phyloP scores from a whole-genome alignment of 2,797 vertebrate genomes.

The Sebastes matsubarae region DNA sequence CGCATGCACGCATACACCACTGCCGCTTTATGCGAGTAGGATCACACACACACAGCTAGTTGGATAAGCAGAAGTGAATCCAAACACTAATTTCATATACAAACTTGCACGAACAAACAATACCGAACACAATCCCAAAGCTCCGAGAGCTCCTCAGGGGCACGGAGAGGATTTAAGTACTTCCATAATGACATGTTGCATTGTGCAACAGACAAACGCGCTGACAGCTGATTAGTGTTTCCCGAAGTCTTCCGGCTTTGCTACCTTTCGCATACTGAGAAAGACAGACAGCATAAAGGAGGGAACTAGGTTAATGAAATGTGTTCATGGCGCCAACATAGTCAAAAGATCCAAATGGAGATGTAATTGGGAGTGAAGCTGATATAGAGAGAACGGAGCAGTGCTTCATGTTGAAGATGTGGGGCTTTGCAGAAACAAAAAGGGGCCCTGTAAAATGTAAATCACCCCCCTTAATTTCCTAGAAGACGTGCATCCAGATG shows the following conservation, averaged over 20 bases:
- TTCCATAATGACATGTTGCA: constrained; percentile 47
- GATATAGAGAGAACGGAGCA: constrained; percentile 16
- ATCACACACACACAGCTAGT: constrained; percentile 24
- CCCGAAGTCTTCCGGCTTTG: not conserved
- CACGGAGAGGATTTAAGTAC: constrained; percentile 26
- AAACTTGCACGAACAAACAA: constrained; percentile 48
- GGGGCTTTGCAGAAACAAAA: constrained; percentile 20
- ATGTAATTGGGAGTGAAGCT: constrained; percentile 44
- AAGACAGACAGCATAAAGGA: constrained; percentile 2
- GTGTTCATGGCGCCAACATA: constrained; percentile 1
- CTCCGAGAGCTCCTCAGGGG: constrained; percentile 21
- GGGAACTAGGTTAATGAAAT: constrained; percentile 45
- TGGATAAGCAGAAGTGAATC: constrained; percentile 32
- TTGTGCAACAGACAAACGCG: constrained; percentile 30
- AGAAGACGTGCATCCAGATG: not conserved
- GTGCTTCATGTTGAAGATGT: not conserved
- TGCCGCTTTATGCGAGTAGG: no score
- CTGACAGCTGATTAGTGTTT: constrained; percentile 40
- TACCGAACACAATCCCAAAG: constrained; percentile 28
- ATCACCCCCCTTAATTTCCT: constrained; percentile 18
- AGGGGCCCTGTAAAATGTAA: constrained; percentile 33
- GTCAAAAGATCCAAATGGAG: constrained; percentile 43
- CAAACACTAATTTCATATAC: constrained; percentile 30
- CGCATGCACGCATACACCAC: constrained; percentile 18
- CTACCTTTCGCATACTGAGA: constrained; percentile 10